Conservation (phyloP, 2,113 vertebrate genomes). For the Apodemus speciosus region DNA sequence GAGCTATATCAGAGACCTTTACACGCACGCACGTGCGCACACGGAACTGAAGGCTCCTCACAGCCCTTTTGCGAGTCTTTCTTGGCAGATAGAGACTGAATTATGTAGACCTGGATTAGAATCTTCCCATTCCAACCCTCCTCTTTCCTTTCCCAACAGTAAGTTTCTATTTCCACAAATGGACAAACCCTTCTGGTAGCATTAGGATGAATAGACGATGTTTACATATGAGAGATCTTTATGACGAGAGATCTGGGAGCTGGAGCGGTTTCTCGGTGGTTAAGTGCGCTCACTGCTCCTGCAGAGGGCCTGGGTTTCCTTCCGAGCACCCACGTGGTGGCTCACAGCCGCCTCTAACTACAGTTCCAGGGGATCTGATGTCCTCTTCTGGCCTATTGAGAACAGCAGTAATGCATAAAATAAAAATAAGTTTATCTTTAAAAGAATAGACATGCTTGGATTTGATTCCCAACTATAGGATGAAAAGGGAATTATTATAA, state of each 20-base stretch:
- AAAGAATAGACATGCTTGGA: neutral
- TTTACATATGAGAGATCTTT: constrained; percentile 1
- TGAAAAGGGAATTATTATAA: neutral
- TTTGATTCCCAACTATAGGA: neutral
- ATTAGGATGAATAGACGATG: constrained; percentile 1
- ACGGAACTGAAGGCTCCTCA: neutral
- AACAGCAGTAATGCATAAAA: neutral
- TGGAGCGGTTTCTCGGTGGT: neutral
- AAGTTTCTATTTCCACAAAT: neutral
- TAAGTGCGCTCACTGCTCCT: neutral
- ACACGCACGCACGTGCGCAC: neutral
- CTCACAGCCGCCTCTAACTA: neutral
- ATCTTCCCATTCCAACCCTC: neutral
- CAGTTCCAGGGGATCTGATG: neutral
- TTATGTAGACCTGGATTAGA: neutral
- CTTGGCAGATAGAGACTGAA: neutral
- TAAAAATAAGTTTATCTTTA: neutral
- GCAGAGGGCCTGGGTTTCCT: neutral
- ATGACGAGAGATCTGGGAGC: constrained; percentile 26
- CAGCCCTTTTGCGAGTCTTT: neutral
- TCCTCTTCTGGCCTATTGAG: neutral
- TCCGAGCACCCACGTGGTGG: neutral
- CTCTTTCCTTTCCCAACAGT: neutral
- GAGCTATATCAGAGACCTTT: neutral
- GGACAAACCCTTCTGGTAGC: neutral